These are phyloP conservation scores for Sinocyclocheilus grahami DNA, from an alignment of 2,113 vertebrate species.

Conservation along the genomic window DNA sequence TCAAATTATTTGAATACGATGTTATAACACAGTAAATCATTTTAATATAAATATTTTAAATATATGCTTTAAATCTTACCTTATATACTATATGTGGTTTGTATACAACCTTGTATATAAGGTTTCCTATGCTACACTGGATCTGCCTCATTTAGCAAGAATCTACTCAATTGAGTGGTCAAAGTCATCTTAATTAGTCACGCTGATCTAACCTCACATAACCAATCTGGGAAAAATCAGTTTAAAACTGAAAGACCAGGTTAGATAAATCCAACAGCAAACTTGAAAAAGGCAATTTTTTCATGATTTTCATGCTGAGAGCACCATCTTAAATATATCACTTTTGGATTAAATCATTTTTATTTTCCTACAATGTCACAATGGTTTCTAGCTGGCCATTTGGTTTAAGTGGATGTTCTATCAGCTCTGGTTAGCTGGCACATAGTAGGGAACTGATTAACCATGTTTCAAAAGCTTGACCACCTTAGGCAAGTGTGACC, in stretches of 20 bases:
- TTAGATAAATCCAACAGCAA: neutral
- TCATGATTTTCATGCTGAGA: neutral
- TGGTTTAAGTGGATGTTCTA: neutral
- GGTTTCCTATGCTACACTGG: neutral
- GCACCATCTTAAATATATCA: neutral
- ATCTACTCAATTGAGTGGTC: neutral
- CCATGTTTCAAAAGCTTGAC: neutral
- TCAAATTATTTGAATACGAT: neutral
- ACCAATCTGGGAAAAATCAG: neutral
- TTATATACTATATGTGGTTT: no score
- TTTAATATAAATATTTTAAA: no score
- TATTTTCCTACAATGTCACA: neutral
- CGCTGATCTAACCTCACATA: constrained; percentile 3
- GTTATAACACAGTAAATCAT: no score
- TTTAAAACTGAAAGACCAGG: neutral
- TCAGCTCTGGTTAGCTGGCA: neutral
- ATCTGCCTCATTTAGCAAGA: constrained; percentile 25
- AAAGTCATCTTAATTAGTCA: neutral
- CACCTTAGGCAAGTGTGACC: constrained; percentile 2
- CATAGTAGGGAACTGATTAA: neutral
- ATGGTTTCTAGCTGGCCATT: neutral
- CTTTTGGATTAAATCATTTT: neutral
- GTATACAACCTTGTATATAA: no score
- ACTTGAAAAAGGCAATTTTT: neutral
- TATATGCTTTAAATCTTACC: no score